Evolutionary conservation across 1,140 invertebrate species (phyloP).

Genomic region (Frieseomelitta varia): DNA sequence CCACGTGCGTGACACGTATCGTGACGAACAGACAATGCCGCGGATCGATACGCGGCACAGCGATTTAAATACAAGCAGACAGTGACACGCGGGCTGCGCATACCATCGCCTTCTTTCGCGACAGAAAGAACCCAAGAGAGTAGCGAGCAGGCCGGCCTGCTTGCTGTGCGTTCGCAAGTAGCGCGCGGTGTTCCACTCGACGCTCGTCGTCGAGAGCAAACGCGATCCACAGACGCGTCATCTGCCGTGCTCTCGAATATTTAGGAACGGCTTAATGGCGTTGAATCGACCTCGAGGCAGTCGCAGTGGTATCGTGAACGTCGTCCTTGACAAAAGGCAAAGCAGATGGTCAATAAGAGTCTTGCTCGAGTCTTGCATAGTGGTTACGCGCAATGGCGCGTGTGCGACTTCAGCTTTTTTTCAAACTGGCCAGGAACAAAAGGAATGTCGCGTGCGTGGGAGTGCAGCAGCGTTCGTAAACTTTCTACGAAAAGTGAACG

Average conservation of each 20-base stretch:
- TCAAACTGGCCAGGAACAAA: constrained; percentile 55
- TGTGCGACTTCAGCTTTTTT: constrained; percentile 45
- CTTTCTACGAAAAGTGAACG: constrained; percentile 36
- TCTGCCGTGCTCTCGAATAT: constrained; percentile 48
- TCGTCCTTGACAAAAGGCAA: constrained; percentile 69
- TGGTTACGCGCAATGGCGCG: constrained; percentile 50
- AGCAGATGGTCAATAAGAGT: constrained; percentile 71
- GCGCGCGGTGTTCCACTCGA: not conserved
- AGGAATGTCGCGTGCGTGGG: constrained; percentile 38
- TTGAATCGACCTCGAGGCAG: constrained; percentile 63
- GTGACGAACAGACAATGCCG: constrained; percentile 28
- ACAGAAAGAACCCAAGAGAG: not conserved
- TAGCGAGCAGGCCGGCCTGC: not conserved
- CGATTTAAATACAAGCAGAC: constrained; percentile 32
- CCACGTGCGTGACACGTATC: constrained; percentile 40
- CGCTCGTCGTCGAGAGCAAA: constrained; percentile 3
- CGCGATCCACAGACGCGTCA: constrained; percentile 5
- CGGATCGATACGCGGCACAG: constrained; percentile 10
- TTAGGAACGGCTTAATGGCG: constrained; percentile 64
- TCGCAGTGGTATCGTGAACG: constrained; percentile 53
- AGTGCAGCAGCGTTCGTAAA: constrained; percentile 8
- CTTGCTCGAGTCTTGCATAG: constrained; percentile 32
- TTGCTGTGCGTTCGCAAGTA: not conserved
- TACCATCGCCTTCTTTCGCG: constrained; percentile 32
- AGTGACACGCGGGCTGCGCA: constrained; percentile 8